Base-by-base conservation (phyloP, 2,797 vertebrate species). In the Chrysocyon brachyurus region DNA sequence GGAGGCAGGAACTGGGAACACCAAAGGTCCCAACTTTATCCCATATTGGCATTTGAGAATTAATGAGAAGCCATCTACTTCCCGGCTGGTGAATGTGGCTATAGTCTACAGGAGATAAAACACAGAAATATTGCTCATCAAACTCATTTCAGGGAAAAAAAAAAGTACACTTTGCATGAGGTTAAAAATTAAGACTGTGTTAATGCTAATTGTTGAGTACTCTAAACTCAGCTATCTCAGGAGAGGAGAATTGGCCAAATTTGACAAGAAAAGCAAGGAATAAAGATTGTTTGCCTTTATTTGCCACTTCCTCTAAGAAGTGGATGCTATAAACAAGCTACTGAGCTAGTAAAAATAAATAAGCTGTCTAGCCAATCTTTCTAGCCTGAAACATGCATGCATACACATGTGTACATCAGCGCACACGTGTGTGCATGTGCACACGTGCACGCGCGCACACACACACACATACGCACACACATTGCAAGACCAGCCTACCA, bases 331-430 rank as follows among this genome's bases (percentile, higher is more conserved):
- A 92, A 94, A 91, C 33, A 95, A 97, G 49, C 61, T 90, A 52
- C 57, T 94, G 78, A 89, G 57, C 21, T 88, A 81, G 22, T 96
- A 85, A 90, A 92, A 97, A 70, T 68, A 94, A 87, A 96, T 72
- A 52, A 77, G 49, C 73, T 52, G 73, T 28, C 61, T 94, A 28
- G 40, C 28, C 64, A 78, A 31, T 92, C 33, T 95, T 59, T 75
- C 59, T 91, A 88, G 61, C 63, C 36, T 89, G 57, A 91, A 93
- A 83, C 21, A 78, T 28, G 33, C 16, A 26, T 72, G 40, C 22
- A 81, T 64, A 57, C 19, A 61, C 21, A 54, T 19, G 33, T 6
- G 11, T 33, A 46, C 9, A 5, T 52, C 6, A 40, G 33, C 33
- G 40, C 36, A 72, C 21, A 33, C 7, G 40, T 59, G 17, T 14